Base-by-base conservation (phyloP, 2,797 vertebrate species). In the Myoxocephalus aenaeus region DNA sequence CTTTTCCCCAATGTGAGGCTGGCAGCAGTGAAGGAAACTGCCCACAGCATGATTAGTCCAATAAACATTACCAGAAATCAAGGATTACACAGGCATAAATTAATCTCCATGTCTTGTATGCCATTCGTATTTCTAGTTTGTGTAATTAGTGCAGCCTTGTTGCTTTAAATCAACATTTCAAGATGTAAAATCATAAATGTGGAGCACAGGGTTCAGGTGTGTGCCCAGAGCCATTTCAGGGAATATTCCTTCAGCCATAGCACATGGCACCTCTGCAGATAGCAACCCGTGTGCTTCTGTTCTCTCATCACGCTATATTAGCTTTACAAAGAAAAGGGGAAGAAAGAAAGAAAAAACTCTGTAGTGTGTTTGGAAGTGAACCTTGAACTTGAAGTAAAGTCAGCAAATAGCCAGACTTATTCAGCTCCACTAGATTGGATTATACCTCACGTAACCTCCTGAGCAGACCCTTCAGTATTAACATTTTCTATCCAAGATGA, bases 201-300 rank as follows among this genome's bases (percentile, higher is more conserved):
- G 65, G 79, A 85, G 70, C 76, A 54, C 22, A 5, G 86, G 88
- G 91, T 91, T 90, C 93, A 94, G 93, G 93, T 94, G 93, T 36
- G 58, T 53, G 89, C 91, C 92, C 84, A 57, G 65, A 91, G 92
- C 75, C 61, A 34, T 89, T 92, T 84, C 53, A 69, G 50, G 64
- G 65, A 86, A 87, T 65, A 74, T 70, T 88, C 90, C 85, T 87
- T 85, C 80, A 79, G 89, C 86, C 74, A 73, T 36, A 79, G 57
- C 90, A 92, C 91, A 91, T 90, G 92, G 85, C 81, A 84, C 81
- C 80, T 82, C 73, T 64, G 63, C 72, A 81, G 75, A 89, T 36
- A 64, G 69, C 65, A 59, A 66, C 70, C 44, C 42, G 57, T 34
- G 58, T 78, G 76, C 87, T 64, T 89, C 84, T 90, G 79, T 85